Evolutionary conservation across 2,888 invertebrate genomes (phyloP), one percentile per base, ranked within the genome.

Genomic region (Aleiodes leptofemur): DNA sequence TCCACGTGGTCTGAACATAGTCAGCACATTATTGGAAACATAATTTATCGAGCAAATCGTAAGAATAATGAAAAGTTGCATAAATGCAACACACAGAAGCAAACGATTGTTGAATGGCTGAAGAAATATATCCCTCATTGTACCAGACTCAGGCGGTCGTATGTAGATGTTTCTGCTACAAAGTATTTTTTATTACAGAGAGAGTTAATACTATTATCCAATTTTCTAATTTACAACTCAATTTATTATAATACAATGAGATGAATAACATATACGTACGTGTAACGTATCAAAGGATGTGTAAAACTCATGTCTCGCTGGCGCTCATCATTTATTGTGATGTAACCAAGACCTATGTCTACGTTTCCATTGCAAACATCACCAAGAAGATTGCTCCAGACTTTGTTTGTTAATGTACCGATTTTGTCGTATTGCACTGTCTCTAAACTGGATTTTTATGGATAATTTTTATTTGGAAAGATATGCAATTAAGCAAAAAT

Each of bases 131-230:
- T 94, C 93, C 0, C 92, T 91, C 61, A 92, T 91, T 0, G 92
- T 91, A 0, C 92, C 92, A 0, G 92, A 92, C 81, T 93, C 92
- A 82, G 93, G 91, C 34, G 93, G 93, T 29, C 92, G 91, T 73
- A 93, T 92, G 83, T 93, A 94, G 78, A 93, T 92, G 79, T 92
- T 93, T 79, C 92, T 91, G 90, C 93, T 94, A 76, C 16, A 59
- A 59, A 57, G 43, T 31, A 31, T 29, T 64, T 29, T 64, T 23
- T 43, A 56, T 70, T 71, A 14, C 11, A 76, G 38, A 13, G 6
- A 38, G 14, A 34, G 23, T 14, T 38, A 50, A 61, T 71, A 9
- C 43, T 59, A 13, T 29, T 38, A 13, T 48, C 11, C 55, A 16
- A 55, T 16, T 55, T 55, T 14, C 55, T 14, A 55, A 5, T 55